Evolutionary conservation across 2,113 vertebrate genomes (phyloP), one percentile per base, ranked within the genome.

Genomic region (Ammodramus savannarum): DNA sequence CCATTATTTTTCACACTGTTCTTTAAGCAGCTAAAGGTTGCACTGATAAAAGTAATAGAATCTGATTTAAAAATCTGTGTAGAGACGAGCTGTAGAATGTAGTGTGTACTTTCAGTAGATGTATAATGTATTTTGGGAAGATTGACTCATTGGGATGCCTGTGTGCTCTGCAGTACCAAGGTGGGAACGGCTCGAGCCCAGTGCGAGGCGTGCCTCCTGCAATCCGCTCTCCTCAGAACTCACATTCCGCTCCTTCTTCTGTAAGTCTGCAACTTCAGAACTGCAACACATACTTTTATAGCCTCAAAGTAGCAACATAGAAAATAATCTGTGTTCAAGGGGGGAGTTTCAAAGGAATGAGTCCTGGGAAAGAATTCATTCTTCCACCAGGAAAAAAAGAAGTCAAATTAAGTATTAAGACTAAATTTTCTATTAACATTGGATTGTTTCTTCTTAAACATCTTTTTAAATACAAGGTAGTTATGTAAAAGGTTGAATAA

Each of bases 211-310:
- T 99, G 76, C 99, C 99, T 93, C 98, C 98, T 83, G 98, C 98
- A 84, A 99, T 99, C 91, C 98, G 99, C 95, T 99, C 99, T 78
- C 99, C 99, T 91, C 99, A 99, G 93, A 99, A 99, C 94, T 99
- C 99, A 97, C 99, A 99, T 98, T 99, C 99, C 96, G 98, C 99
- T 98, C 99, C 99, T 97, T 99, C 98, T 89, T 98, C 98, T 97
- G 99, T 99, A 97, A 98, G 99, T 98, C 66, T 36, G 27, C n/a
- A 68, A 57, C 48, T 74, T 82, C 41, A 1, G 10, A 59, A 23
- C 67, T 87, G 63, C 62, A 68, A 16, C 31, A 51, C 6, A 48
- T 87, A 13, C n/a, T 76, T 46, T 19, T 5, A 1, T 21, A 27
- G 7, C 32, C 39, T 74, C 36, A 38, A 96, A 62, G n/a, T 16